Percentiles rank a stretch among this genome's conserved stretches.
These are phyloP conservation scores for Aptenodytes patagonicus DNA, from an alignment of 2,113 vertebrate genomes.

Conservation along the genomic window DNA sequence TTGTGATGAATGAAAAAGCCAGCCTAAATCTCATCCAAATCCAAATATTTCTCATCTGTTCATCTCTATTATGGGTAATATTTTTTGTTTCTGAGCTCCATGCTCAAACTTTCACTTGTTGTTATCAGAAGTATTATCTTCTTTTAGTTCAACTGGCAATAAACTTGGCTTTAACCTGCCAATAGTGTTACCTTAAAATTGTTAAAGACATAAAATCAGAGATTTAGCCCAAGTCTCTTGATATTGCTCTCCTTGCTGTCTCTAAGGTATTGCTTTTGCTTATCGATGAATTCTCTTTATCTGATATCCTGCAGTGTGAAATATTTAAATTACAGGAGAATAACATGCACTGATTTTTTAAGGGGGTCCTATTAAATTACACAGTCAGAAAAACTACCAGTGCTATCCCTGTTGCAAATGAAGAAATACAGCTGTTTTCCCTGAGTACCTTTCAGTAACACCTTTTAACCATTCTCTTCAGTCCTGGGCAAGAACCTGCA, in stretches of 20 bases:
- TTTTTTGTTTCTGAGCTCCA: not conserved
- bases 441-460: not conserved
- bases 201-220: not conserved
- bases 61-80: not conserved
- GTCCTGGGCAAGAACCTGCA: not conserved
- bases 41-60: not conserved
- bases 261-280: not conserved
- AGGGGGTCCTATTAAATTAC: not conserved
- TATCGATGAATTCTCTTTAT: not conserved
- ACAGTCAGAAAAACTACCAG: not conserved
- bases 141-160: not conserved
- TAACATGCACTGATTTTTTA: not conserved
- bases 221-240: not conserved
- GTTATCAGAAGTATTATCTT: not conserved
- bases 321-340: not conserved
- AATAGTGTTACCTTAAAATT: not conserved
- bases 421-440: not conserved
- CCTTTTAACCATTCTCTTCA: not conserved
- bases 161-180: not conserved
- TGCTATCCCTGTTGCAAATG: not conserved
- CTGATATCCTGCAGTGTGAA: not conserved
- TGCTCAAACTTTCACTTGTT: not conserved
- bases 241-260: not conserved
- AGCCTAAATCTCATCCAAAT: not conserved
- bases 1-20: not conserved